These are phyloP conservation scores for Mesembrinibis cayennensis DNA, from an alignment of 2,113 vertebrate species.

Conservation along the genomic window DNA sequence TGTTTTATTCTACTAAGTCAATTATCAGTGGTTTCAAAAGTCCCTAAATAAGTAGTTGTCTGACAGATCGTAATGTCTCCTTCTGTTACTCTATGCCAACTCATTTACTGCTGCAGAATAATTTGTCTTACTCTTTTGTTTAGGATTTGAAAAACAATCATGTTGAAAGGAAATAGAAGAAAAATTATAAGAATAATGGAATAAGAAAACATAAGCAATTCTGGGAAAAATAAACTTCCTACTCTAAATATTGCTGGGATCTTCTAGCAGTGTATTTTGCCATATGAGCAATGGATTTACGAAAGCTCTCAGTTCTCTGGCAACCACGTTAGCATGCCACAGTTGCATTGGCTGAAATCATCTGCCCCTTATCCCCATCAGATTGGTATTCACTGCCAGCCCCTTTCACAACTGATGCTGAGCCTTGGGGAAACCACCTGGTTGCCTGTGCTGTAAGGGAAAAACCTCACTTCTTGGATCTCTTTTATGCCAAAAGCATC, in stretches of 20 bases:
- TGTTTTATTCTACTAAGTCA: slow-evolving; percentile 57
- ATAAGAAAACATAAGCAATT: slow-evolving; percentile 24
- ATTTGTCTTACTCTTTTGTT: slow-evolving; percentile 60
- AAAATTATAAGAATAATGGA: slow-evolving; percentile 14
- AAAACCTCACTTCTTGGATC: neutral
- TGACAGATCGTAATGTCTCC: slow-evolving; percentile 58
- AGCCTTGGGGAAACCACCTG: slow-evolving; percentile 22
- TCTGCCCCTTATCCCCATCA: neutral
- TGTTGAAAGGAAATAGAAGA: slow-evolving; percentile 53
- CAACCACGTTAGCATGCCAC: neutral
- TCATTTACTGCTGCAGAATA: slow-evolving; percentile 46
- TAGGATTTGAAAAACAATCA: slow-evolving; percentile 41
- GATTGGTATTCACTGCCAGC: neutral
- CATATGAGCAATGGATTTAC: neutral
- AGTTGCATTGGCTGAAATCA: neutral
- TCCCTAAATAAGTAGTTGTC: slow-evolving; percentile 64
- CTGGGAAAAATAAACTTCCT: slow-evolving; percentile 18
- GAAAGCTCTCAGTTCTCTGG: neutral
- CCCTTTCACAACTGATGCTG: neutral
- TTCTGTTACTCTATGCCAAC: slow-evolving; percentile 52
- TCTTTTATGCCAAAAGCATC: neutral
- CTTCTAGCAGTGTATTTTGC: neutral
- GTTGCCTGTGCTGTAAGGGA: neutral
- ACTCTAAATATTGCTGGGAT: neutral
- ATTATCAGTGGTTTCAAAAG: slow-evolving; percentile 61